A percentile compares a stretch with the other conserved stretches of the same genome.
These are phyloP conservation scores for Hydropsyche tenuis DNA, from an alignment of 1,140 invertebrate genomes.

Conservation along the genomic window DNA sequence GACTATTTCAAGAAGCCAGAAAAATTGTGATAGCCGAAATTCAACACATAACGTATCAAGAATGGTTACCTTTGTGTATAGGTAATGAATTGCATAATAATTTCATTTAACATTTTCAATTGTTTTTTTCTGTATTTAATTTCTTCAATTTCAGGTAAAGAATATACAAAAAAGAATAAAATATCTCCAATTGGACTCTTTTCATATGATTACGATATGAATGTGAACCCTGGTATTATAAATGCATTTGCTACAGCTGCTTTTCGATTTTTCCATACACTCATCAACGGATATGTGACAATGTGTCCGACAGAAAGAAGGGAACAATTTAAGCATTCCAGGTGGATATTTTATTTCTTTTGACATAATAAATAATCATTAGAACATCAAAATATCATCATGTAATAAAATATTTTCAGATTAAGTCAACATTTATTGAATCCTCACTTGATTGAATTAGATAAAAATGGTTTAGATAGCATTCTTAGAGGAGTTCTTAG, in stretches of 20 bases:
- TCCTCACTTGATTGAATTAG: conserved; percentile 55
- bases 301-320: conserved; percentile 12
- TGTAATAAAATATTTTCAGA: conserved; percentile 51
- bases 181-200: conserved; percentile 66
- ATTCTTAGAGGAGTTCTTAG: conserved; percentile 55
- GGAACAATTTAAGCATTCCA: background rate
- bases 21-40: conserved; percentile 81
- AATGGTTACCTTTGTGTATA: conserved; percentile 70
- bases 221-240: conserved; percentile 67
- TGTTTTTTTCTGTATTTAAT: background rate
- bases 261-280: conserved; percentile 69
- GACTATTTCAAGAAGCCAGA: conserved; percentile 78
- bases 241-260: conserved; percentile 71
- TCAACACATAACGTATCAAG: conserved; percentile 78
- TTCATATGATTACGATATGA: conserved; percentile 67
- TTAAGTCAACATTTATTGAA: conserved; percentile 59
- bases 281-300: conserved; percentile 59
- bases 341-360: background rate
- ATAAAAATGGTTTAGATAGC: conserved; percentile 55
- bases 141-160: conserved; percentile 59
- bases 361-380: too few species aligned
- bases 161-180: conserved; percentile 63
- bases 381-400: too few species aligned
- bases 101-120: conserved; percentile 23
- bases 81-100: conserved; percentile 54